Percentiles rank a stretch among this genome's conserved stretches.
phyloP scores from a whole-genome alignment of 1,140 invertebrate species.

The Wasmannia auropunctata region DNA sequence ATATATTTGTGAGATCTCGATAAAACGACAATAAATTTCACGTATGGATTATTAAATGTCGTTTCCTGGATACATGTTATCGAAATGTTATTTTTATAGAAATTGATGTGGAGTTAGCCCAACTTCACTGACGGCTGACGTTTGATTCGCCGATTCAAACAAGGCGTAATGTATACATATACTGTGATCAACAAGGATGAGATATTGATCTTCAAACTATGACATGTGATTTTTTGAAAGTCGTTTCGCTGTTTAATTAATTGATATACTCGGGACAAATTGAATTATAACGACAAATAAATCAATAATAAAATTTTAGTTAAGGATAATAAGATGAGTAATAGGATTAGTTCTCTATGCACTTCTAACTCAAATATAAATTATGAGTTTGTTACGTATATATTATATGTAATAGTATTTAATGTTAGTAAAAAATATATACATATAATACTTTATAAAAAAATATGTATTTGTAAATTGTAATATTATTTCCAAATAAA shows the following conservation, averaged over 20 bases:
- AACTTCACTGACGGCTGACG: neutral
- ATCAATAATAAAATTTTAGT: neutral
- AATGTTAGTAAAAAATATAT: neutral
- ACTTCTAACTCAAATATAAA: neutral
- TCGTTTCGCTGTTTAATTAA: neutral
- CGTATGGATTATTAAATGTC: slow-evolving; percentile 7
- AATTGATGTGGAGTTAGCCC: neutral
- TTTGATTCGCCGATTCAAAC: slow-evolving; percentile 31
- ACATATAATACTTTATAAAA: no score
- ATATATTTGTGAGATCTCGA: neutral
- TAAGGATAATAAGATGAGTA: neutral
- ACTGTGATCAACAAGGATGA: neutral
- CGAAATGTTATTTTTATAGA: slow-evolving; percentile 8
- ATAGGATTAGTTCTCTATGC: neutral
- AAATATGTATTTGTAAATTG: neutral
- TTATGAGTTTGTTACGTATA: neutral
- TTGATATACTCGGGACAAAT: neutral
- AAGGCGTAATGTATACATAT: neutral
- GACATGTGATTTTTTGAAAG: neutral
- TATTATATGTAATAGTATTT: neutral
- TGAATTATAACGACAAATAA: neutral
- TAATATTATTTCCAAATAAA: neutral
- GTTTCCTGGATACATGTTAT: neutral
- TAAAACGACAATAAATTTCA: slow-evolving; percentile 13
- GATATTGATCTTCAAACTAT: neutral